These are phyloP conservation scores for Tetrapedia diversipes DNA, from an alignment of 2,888 invertebrate genomes.

Conservation along the genomic window DNA sequence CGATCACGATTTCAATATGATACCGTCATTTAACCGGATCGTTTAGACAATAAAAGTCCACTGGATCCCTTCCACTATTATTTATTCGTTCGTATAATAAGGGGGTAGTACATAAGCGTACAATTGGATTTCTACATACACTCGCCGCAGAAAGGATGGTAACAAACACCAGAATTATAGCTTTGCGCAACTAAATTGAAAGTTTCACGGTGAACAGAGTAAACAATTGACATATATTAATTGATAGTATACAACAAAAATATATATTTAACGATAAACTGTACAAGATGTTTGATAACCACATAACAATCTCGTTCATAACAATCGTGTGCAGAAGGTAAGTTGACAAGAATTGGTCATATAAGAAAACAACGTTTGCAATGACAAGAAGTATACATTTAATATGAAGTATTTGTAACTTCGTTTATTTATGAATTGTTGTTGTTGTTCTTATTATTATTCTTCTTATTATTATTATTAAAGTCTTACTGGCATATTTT, in stretches of 20 bases:
- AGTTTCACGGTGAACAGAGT: not conserved
- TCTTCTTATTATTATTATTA: too few relatives aligned
- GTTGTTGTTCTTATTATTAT: too few relatives aligned
- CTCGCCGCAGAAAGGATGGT: too few relatives aligned
- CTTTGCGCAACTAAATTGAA: slow-evolving; percentile 9
- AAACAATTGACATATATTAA: not conserved
- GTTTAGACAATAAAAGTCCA: too few relatives aligned
- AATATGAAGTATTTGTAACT: not conserved
- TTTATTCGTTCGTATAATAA: too few relatives aligned
- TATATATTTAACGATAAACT: not conserved
- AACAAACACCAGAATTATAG: too few relatives aligned
- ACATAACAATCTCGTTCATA: not conserved
- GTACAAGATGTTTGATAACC: not conserved
- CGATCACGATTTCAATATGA: too few relatives aligned
- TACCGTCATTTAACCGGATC: too few relatives aligned
- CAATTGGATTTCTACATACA: too few relatives aligned
- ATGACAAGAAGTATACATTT: slow-evolving; percentile 1
- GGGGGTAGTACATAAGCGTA: too few relatives aligned
- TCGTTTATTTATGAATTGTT: not conserved
- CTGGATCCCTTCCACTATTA: too few relatives aligned
- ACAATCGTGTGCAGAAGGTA: not conserved
- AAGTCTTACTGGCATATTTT: slow-evolving; percentile 9
- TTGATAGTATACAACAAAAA: not conserved
- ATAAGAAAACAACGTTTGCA: not conserved
- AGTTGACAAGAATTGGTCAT: not conserved